phyloP scores from a whole-genome alignment of 2,797 vertebrate species.

The Lemur catta region DNA sequence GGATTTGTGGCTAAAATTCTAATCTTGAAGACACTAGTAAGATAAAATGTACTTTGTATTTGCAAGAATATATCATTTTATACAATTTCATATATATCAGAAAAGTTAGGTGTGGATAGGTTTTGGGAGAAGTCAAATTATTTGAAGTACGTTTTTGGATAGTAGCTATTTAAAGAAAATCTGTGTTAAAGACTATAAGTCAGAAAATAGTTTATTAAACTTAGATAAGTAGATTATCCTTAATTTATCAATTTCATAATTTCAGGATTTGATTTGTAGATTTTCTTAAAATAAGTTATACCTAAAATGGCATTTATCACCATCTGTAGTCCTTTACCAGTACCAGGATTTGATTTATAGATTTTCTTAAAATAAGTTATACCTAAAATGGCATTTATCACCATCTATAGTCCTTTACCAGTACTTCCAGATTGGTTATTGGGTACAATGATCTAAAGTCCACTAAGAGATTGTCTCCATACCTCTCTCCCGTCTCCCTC shows the following conservation, averaged over 20 bases:
- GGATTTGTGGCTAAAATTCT: neutral
- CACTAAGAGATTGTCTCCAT: neutral
- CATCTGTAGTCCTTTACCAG: neutral
- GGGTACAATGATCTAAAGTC: neutral
- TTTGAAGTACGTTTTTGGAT: conserved; percentile 27
- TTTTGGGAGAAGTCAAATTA: neutral
- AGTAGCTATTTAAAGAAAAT: conserved; percentile 27
- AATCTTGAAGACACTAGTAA: neutral
- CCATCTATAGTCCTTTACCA: neutral
- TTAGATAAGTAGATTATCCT: neutral
- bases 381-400: neutral
- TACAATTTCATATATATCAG: neutral
- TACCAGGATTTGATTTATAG: neutral
- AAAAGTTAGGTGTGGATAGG: neutral
- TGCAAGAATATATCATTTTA: neutral
- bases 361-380: conserved; percentile 15
- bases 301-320: neutral
- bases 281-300: conserved; percentile 14
- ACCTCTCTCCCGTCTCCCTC: neutral
- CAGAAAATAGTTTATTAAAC: neutral
- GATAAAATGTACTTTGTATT: conserved; percentile 6
- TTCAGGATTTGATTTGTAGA: neutral
- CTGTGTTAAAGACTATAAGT: neutral
- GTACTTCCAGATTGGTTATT: neutral
- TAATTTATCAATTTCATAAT: conserved; percentile 8